Evolutionary conservation across 2,888 invertebrate genomes (phyloP).

Genomic region (Zelleria hepariella): DNA sequence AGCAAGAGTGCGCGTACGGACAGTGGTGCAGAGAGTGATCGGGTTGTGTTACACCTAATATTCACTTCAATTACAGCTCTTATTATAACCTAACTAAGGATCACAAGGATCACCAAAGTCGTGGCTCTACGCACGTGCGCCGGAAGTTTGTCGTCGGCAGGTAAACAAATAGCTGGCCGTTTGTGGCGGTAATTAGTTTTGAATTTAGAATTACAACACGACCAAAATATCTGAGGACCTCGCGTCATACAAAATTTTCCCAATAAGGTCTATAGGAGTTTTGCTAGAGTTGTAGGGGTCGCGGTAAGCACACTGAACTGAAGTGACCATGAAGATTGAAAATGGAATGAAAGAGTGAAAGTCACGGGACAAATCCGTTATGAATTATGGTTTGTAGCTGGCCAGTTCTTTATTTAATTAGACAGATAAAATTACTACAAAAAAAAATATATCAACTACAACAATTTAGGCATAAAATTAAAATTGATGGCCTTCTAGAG

Average conservation of each 20-base stretch:
- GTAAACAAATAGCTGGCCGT: slow-evolving; percentile 52
- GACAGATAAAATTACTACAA: too few relatives aligned
- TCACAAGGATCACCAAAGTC: neutral
- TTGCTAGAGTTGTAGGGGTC: neutral
- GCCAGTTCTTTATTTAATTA: too few relatives aligned
- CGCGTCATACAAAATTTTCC: too few relatives aligned
- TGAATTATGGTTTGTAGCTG: too few relatives aligned
- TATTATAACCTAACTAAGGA: too few relatives aligned
- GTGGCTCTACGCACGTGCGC: slow-evolving; percentile 42
- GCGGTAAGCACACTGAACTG: too few relatives aligned
- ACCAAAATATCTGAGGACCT: too few relatives aligned
- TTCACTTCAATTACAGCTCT: too few relatives aligned
- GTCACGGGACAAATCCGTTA: neutral
- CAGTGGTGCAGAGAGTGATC: slow-evolving; percentile 19
- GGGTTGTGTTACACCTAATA: slow-evolving; percentile 8
- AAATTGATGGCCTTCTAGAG: too few relatives aligned
- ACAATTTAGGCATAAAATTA: too few relatives aligned
- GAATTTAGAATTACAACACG: neutral
- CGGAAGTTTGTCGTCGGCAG: slow-evolving; percentile 60
- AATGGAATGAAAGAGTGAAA: neutral
- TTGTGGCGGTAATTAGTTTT: slow-evolving; percentile 4
- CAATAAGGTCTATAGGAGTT: neutral
- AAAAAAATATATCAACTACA: too few relatives aligned
- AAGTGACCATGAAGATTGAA: neutral
- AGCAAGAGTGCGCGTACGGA: slow-evolving; percentile 20